Evolutionary conservation across 2,888 invertebrate genomes (phyloP), one percentile per base, ranked within the genome.

Genomic region (Chorisops tibialis): DNA sequence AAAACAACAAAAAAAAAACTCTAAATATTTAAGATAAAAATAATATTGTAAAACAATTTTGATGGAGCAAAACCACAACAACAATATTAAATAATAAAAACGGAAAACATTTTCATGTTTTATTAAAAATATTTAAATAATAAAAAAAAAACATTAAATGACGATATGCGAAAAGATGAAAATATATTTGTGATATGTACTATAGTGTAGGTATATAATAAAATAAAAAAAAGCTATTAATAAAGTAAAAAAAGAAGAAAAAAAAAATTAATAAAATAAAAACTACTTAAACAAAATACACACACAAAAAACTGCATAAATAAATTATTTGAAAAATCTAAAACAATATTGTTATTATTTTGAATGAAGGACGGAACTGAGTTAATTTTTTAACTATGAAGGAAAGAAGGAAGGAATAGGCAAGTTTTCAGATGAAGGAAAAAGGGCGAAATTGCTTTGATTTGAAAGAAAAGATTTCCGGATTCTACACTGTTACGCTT

Each of bases 171-270:
- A 54, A 37, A 50, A 19, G 45, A 45, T 43, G 60, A 60, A 60
- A 64, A 59, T 65, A 65, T 65, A 65, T 65, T 65, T 65, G 65
- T 65, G 65, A 65, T 65, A 65, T 65, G 65, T 65, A 65, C 58
- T 65, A 65, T 65, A 65, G 63, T 59, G 61, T 65, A 65, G 65
- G 61, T 65, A 65, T 65, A 51, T 63, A 61, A 64, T 59, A 54
- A 45, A 56, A 30, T 45, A 47, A 62, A 14, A 30, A 47, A 49
- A 45, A 19, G 59, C 59, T 59, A 59, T 24, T 59, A 49, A 60
- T 62, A 60, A 59, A 37, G 54, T 54, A 63, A 64, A 61, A 49
- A 45, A 30, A 58, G 39, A 48, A 61, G 48, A 50, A 37, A 38
- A 61, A 43, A 48, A 48, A 52, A 45, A 43, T 47, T 14, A 38